Percentiles rank a stretch among this genome's conserved stretches.
phyloP scores from a whole-genome alignment of 2,113 vertebrate genomes.

The Dasyurus viverrinus region DNA sequence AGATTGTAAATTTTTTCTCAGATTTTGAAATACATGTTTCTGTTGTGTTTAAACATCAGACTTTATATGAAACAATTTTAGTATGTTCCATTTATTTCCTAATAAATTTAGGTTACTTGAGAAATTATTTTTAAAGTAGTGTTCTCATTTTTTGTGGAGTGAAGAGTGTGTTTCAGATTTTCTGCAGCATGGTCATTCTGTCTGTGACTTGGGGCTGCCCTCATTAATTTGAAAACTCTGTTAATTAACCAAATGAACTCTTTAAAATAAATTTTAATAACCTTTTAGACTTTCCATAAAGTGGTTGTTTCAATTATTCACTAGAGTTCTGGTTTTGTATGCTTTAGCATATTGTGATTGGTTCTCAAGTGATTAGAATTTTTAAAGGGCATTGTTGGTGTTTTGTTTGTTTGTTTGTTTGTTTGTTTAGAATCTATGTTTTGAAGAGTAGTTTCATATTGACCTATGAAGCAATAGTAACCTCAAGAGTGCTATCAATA shows the following conservation, averaged over 20 bases:
- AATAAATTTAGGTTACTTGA: not conserved
- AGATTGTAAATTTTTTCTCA: conserved; percentile 9
- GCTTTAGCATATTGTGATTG: conserved; percentile 10
- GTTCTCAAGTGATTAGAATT: conserved; percentile 21
- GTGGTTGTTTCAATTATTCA: not conserved
- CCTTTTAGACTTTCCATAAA: conserved; percentile 13
- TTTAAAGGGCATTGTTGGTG: not conserved
- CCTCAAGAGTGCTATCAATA: not conserved
- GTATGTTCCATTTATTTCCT: not conserved
- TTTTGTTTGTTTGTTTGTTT: not conserved
- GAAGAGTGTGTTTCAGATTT: not conserved
- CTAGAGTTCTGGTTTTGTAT: conserved; percentile 11
- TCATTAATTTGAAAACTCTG: conserved; percentile 8
- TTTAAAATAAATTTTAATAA: conserved; percentile 33
- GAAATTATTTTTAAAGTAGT: not conserved
- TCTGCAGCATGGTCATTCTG: not conserved
- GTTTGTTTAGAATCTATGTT: conserved; percentile 21
- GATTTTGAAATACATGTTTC: conserved; percentile 37
- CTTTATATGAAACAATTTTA: conserved; percentile 34
- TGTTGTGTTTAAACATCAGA: not conserved
- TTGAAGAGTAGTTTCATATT: not conserved
- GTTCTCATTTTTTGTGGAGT: not conserved
- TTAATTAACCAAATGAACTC: conserved; percentile 15
- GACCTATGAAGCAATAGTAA: conserved; percentile 4
- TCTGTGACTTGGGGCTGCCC: not conserved